Conservation (phyloP, 37 sponge, comb jelly and placozoan species). For the Ianthella basta region DNA sequence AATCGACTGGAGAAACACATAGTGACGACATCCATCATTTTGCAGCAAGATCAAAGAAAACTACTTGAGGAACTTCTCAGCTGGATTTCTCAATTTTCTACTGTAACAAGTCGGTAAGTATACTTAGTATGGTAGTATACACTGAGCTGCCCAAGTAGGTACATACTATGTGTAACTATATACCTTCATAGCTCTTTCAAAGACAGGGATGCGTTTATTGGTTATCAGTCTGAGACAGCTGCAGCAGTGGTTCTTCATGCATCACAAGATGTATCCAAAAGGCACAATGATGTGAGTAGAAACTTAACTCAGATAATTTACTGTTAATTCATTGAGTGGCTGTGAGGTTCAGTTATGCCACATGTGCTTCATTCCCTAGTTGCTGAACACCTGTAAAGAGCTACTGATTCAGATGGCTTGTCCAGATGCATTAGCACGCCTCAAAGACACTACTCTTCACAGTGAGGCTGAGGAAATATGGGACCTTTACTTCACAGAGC, state of each 20-base stretch:
- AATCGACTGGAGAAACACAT: constrained; percentile 94
- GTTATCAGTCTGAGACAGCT: constrained; percentile 74
- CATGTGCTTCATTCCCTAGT: neutral
- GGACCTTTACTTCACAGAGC: constrained; percentile 37
- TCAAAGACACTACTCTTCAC: constrained; percentile 6
- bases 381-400: neutral
- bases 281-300: too few relatives aligned
- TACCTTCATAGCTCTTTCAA: constrained; percentile 39
- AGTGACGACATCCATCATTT: constrained; percentile 72
- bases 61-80: constrained; percentile 37
- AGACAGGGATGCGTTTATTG: constrained; percentile 72
- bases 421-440: constrained; percentile 45
- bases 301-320: too few relatives aligned
- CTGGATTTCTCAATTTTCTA: constrained; percentile 43
- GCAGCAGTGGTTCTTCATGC: constrained; percentile 87
- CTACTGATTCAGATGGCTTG: constrained; percentile 31
- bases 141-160: too few relatives aligned
- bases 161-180: too few relatives aligned
- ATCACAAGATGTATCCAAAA: neutral
- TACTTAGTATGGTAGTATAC: too few relatives aligned
- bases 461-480: constrained; percentile 22
- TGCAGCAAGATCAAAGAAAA: constrained; percentile 48
- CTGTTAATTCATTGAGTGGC: too few relatives aligned
- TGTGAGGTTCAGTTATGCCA: too few relatives aligned
- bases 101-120: neutral